Evolutionary conservation across 2,888 invertebrate genomes (phyloP).

Genomic region (Allygus modestus): DNA sequence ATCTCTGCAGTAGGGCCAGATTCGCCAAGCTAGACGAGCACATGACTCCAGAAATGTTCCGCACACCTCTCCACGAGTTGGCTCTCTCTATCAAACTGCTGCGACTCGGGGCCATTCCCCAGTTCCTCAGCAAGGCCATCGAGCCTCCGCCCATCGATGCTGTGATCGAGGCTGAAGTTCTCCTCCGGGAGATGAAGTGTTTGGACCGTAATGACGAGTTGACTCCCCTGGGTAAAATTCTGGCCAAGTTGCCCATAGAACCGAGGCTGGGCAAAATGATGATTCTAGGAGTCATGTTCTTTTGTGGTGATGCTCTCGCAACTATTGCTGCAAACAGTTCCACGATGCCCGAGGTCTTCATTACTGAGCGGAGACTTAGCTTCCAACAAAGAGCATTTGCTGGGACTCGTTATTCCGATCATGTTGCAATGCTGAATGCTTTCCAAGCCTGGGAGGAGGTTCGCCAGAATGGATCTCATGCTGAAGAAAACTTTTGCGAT

Average conservation of each 20-base stretch:
- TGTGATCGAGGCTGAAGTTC: conserved; percentile 97
- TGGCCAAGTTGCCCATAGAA: conserved; percentile 97
- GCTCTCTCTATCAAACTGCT: conserved; percentile 94
- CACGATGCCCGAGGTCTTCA: conserved; percentile 96
- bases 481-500: conserved; percentile 93
- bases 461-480: conserved; percentile 77
- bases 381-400: conserved; percentile 92
- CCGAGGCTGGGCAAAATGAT: conserved; percentile 98
- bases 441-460: conserved; percentile 83
- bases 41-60: conserved; percentile 97
- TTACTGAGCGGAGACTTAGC: conserved; percentile 85
- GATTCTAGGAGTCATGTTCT: conserved; percentile 95
- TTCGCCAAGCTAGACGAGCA: conserved; percentile 89
- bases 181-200: conserved; percentile 91
- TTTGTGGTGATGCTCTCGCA: conserved; percentile 93
- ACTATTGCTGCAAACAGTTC: conserved; percentile 97
- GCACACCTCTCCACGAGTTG: conserved; percentile 97
- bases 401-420: conserved; percentile 94
- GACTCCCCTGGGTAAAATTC: conserved; percentile 94
- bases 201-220: conserved; percentile 91
- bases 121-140: conserved; percentile 96
- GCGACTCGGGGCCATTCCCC: conserved; percentile 93
- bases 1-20: conserved; percentile 89
- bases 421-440: conserved; percentile 95
- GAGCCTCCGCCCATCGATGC: conserved; percentile 99